Evolutionary conservation across 2,888 invertebrate species (phyloP).

Genomic region (Perdita meconis): DNA sequence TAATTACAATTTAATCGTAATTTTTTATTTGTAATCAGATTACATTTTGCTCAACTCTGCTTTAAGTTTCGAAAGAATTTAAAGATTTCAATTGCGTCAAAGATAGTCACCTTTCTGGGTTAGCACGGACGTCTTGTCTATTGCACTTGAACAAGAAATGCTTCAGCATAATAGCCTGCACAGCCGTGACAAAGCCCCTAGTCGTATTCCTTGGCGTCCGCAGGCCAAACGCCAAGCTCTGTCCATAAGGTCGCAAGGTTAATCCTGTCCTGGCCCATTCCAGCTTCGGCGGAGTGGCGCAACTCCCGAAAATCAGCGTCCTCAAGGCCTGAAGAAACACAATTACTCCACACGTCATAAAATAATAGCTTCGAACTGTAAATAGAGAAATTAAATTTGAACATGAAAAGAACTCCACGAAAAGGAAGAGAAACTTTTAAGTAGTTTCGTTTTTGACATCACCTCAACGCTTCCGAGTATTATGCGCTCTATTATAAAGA

Average conservation of each 20-base stretch:
- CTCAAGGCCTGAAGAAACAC: conserved; percentile 86
- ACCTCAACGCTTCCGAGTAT: too few species aligned
- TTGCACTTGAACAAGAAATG: conserved; percentile 87
- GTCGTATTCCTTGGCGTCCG: conserved; percentile 89
- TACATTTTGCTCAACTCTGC: too few species aligned
- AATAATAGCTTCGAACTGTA: neutral
- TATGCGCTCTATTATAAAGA: too few species aligned
- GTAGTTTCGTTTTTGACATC: neutral
- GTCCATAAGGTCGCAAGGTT: conserved; percentile 87
- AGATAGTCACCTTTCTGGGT: conserved; percentile 87
- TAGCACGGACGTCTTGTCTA: conserved; percentile 84
- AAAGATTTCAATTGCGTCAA: neutral
- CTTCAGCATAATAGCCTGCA: conserved; percentile 90
- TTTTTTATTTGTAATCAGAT: too few species aligned
- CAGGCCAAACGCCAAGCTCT: conserved; percentile 87
- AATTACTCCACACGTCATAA: neutral
- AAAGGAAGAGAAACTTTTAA: too few species aligned
- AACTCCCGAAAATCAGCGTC: conserved; percentile 88
- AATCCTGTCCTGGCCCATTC: conserved; percentile 90
- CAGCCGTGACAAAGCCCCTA: conserved; percentile 87
- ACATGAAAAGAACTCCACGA: neutral
- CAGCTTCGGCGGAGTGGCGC: conserved; percentile 89
- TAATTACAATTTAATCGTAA: too few species aligned
- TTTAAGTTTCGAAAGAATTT: neutral
- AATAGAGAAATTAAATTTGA: too few species aligned